Base-by-base conservation (phyloP, 2,888 invertebrate genomes). In the Nasonovia ribisnigri region DNA sequence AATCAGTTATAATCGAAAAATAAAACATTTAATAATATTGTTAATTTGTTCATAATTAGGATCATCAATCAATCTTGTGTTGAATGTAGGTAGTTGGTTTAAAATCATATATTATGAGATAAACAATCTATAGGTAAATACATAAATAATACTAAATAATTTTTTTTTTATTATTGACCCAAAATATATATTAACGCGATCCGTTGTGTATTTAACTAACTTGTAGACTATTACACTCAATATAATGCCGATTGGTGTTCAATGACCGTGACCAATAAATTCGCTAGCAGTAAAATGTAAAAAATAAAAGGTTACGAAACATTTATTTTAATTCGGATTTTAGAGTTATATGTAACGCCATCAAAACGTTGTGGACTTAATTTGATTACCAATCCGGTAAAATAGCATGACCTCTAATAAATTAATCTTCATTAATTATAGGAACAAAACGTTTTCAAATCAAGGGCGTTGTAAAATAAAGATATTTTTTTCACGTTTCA, bases 201-300 rank as follows among this genome's bases (percentile, higher is more conserved):
- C 36, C 8, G 36, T 77, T 42, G 20, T 77, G 20, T 36, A 36
- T 77, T 77, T 77, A 20, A 67, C n/a, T 67, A 67, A 77, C 6
- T 36, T 77, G 42, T 77, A 77, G 36, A 0, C 36, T 51, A 43
- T 88, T 88, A 42, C 42, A 90, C n/a, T n/a, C 10, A 46, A 20
- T 67, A 60, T 43, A 77, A 90, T 36, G 77, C 26, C n/a, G 57
- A 20, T 84, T 54, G 57, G 43, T 87, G 36, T 87, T 48, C 60
- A 36, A 92, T 24, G 92, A 86, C 92, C 60, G 60, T 92, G 92
- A 86, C 57, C 57, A 60, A 36, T 88, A 88, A 91, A 92, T 60
- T 43, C 46, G 86, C 6, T 46, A 67, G 90, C 16, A 67, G 77
- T 36, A 90, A 90, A 90, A 67, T 60, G 0, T 3, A 89, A 89